Conservation (phyloP, 2,113 vertebrate genomes). For the Vidua chalybeata region DNA sequence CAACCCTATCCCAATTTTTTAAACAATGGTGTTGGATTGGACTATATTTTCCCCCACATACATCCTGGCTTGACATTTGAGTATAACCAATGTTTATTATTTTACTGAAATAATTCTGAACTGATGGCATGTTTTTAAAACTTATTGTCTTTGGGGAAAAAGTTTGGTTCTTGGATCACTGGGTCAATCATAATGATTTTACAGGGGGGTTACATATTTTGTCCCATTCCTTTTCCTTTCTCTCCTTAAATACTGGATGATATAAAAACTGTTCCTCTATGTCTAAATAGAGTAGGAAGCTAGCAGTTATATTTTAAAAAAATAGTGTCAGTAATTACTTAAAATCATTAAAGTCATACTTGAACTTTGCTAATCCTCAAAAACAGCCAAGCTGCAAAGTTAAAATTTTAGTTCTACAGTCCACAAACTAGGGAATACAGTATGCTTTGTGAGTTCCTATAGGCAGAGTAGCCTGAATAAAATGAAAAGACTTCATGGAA, state of each 20-base stretch:
- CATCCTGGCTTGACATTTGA: background rate
- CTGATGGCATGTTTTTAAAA: background rate
- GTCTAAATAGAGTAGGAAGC: constrained; percentile 10
- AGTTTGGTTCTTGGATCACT: constrained; percentile 13
- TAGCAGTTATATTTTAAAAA: background rate
- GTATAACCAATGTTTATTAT: background rate
- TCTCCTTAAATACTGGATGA: background rate
- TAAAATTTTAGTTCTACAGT: background rate
- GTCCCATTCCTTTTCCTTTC: background rate
- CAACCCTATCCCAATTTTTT: constrained; percentile 27
- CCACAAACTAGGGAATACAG: background rate
- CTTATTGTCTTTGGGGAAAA: background rate
- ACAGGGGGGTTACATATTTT: background rate
- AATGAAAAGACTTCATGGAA: background rate
- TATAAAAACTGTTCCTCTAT: background rate
- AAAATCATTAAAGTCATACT: background rate
- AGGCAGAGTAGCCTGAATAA: background rate
- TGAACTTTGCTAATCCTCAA: background rate
- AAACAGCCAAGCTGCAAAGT: background rate
- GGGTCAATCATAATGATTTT: background rate
- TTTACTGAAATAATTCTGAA: background rate
- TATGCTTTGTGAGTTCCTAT: background rate
- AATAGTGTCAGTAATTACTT: background rate
- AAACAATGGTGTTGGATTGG: background rate
- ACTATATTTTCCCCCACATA: background rate